These are phyloP conservation scores for Channa maculata DNA, from an alignment of 2,113 vertebrate genomes.

Conservation along the genomic window DNA sequence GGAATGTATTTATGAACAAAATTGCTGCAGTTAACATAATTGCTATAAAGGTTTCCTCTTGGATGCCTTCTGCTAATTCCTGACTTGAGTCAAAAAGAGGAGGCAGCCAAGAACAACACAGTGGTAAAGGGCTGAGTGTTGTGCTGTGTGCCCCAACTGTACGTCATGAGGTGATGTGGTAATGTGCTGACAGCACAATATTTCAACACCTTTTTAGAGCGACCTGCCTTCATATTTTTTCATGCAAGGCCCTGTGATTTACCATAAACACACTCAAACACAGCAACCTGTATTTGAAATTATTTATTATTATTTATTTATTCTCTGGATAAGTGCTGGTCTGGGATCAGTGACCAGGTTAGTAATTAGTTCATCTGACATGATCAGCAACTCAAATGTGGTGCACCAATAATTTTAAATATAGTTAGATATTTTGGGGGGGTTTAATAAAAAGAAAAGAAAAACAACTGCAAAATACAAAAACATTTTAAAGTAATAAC, in stretches of 20 bases:
- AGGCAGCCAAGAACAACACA: constrained; percentile 56
- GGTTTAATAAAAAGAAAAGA: no score
- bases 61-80: constrained; percentile 44
- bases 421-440: no score
- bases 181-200: constrained; percentile 63
- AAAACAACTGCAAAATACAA: neutral
- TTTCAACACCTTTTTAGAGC: constrained; percentile 60
- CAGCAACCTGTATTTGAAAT: constrained; percentile 9
- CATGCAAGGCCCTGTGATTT: constrained; percentile 29
- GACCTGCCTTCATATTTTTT: constrained; percentile 43
- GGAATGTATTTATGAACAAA: constrained; percentile 1
- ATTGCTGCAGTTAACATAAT: constrained; percentile 60
- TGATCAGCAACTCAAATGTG: no score
- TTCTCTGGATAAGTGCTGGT: constrained; percentile 9
- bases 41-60: constrained; percentile 50
- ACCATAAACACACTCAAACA: constrained; percentile 50
- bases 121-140: constrained; percentile 41
- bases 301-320: neutral
- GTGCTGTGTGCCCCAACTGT: constrained; percentile 40
- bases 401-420: no score
- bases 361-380: neutral
- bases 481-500: neutral
- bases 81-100: constrained; percentile 9
- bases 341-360: constrained; percentile 7
- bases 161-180: constrained; percentile 62